Evolutionary conservation across 2,888 invertebrate genomes (phyloP).

Genomic region (Leuctra nigra): DNA sequence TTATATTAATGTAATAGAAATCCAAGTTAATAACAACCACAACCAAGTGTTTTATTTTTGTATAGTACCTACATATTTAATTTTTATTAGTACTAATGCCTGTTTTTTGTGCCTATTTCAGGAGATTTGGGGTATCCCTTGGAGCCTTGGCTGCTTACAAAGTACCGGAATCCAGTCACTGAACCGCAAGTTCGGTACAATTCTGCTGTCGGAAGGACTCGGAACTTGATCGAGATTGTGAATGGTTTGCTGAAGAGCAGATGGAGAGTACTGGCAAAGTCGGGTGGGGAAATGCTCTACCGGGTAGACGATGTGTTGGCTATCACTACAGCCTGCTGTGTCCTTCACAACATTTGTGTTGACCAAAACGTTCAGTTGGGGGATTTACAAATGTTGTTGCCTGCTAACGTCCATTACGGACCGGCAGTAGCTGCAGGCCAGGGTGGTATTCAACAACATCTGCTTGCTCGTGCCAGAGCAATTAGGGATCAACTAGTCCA

Average conservation of each 20-base stretch:
- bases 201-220: background rate
- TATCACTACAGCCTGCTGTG: background rate
- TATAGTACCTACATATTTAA: too few relatives aligned
- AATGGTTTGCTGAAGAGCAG: background rate
- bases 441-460: background rate
- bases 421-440: background rate
- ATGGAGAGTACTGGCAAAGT: slow-evolving; percentile 2
- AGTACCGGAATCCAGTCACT: background rate
- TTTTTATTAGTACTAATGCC: too few relatives aligned
- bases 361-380: background rate
- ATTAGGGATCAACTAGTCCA: background rate
- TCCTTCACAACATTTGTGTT: background rate
- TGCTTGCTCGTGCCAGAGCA: background rate
- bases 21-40: too few relatives aligned
- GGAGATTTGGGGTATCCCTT: too few relatives aligned
- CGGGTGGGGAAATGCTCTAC: slow-evolving; percentile 6
- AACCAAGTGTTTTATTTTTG: too few relatives aligned
- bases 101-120: too few relatives aligned
- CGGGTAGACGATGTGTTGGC: background rate
- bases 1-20: too few relatives aligned
- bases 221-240: background rate
- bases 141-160: background rate
- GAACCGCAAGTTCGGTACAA: background rate
- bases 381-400: too few relatives aligned
- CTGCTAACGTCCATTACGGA: too few relatives aligned